Base-by-base conservation (phyloP, 2,113 vertebrate genomes). In the Rhinoptilus africanus region DNA sequence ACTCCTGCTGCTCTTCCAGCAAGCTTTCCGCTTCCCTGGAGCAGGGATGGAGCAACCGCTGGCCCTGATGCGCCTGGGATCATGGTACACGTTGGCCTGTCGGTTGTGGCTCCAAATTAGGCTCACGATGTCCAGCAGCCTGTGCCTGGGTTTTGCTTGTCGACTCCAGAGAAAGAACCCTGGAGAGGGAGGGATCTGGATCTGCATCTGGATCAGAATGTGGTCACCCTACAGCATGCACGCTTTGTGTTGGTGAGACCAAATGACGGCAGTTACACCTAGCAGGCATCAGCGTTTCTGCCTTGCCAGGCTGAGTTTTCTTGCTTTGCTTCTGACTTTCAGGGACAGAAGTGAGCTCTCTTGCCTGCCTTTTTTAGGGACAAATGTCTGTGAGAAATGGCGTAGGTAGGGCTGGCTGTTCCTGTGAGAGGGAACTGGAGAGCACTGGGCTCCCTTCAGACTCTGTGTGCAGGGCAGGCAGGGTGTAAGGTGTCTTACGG, bases 11-110 rank as follows among this genome's bases (percentile, higher is more conserved):
- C 88, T 75, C 88, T 86, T 50, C 24, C 80, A 47, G 85, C 76
- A 4, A 6, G 8, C 35, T 48, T 41, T 34, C 62, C 5, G 12
- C 79, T 57, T 30, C 39, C 15, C 16, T 48, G 14, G 18, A 34
- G 76, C 67, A 39, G 27, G 27, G 19, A 7, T 51, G 72, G 45
- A 51, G 47, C 50, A 71, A 2, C 20, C 6, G 2, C 81, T 34
- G 47, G 8, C 57, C 54, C 35, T 12, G 47, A 34, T 5, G 0
- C 66, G 51, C 45, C 53, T 0, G 1, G 56, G 32, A 32, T 27
- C 15, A 0, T 7, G 54, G 57, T 14, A 2, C 4, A 1, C 2
- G 0, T 50, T 12, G 34, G 28, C 19, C 30, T 48, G 34, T 34
- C 2, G 0, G 4, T 28, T 34, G 4, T 30, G 67, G 43, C 41